Conservation (phyloP, 1,140 invertebrate genomes). For the Nylanderia fulva region DNA sequence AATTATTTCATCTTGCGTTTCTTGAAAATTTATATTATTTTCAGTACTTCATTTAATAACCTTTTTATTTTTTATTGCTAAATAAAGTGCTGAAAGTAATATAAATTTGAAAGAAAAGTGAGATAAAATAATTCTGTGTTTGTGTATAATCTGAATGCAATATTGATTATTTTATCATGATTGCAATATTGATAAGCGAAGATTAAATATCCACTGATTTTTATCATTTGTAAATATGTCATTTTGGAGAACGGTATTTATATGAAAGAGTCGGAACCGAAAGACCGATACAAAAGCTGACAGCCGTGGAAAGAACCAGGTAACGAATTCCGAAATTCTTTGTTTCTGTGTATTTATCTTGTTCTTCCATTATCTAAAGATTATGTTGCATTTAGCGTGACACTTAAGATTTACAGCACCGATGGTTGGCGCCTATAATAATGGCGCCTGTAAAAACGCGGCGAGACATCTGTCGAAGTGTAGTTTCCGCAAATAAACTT, state of each 20-base stretch:
- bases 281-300: too few species aligned
- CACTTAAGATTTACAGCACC: conserved; percentile 41
- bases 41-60: background rate
- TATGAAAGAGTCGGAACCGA: too few species aligned
- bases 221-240: background rate
- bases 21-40: background rate
- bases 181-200: too few species aligned
- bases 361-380: conserved; percentile 39
- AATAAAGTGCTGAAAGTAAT: too few species aligned
- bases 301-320: conserved; percentile 3
- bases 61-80: too few species aligned
- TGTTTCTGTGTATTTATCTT: conserved; percentile 9
- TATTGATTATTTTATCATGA: too few species aligned
- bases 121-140: too few species aligned
- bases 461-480: background rate
- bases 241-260: background rate
- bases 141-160: too few species aligned
- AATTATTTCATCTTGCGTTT: background rate
- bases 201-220: too few species aligned
- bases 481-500: conserved; percentile 36
- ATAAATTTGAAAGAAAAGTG: too few species aligned
- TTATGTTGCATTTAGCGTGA: conserved; percentile 65
- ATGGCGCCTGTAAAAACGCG: conserved; percentile 19
- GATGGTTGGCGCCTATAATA: conserved; percentile 42
- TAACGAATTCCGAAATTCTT: background rate